Base-by-base conservation (phyloP, 2,888 invertebrate species). In the Muschampia plurimacula region DNA sequence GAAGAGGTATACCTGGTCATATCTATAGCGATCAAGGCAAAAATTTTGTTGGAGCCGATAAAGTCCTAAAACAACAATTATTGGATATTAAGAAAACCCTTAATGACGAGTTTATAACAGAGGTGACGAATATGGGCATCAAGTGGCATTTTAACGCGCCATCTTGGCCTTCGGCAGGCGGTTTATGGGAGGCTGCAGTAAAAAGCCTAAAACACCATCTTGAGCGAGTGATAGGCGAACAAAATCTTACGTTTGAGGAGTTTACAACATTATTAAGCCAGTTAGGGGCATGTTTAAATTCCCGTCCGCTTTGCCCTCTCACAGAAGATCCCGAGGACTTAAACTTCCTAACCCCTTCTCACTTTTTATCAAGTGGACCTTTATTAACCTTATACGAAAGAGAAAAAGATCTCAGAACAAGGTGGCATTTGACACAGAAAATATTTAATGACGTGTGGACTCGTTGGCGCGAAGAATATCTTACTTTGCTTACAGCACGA, bases 11-110 rank as follows among this genome's bases (percentile, higher is more conserved):
- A 0, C 77, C 76, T 1, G 36, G 52, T 2, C 74, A 77, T 49
- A 69, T 77, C 9, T 77, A 77, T n/a, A 75, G 74, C 41, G 79
- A 79, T 15, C 64, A 75, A 10, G 77, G 78, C 0, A 79, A 77
- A 0, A 79, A 78, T 64, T 80, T 80, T 22, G 69, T 78, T 0
- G 78, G 46, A 13, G 46, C 46, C 46, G 46, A 49, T 13, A 49
- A 49, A 13, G 9, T 49, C 10, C 9, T 49, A 49, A 49, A 49
- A 49, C 46, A 49, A 13, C 46, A 49, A 49, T 49, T 49, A 49
- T 13, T 13, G 13, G 46, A 49, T 13, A 49, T 49, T 49, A 49
- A 49, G 46, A 49, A 49, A 49, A 49, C 46, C 46, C 13, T 49
- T 12, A 49, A 49, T 49, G 10, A 10, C 5, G 46, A 49, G 13